These are phyloP conservation scores for Arothron firmamentum DNA, from an alignment of 2,113 vertebrate genomes.

Conservation along the genomic window DNA sequence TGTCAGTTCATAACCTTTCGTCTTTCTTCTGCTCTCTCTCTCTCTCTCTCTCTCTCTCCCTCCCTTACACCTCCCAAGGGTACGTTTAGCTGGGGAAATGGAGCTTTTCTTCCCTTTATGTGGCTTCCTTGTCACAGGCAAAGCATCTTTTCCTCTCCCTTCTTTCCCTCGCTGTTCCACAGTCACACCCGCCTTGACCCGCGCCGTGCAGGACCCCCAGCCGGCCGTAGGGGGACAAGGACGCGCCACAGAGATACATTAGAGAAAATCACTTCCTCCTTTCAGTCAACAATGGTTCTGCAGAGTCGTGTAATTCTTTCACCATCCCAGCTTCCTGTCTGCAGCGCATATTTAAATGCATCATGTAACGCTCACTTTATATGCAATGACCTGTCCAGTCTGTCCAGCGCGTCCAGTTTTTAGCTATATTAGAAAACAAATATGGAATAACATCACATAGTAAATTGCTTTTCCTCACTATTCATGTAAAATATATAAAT, in stretches of 20 bases:
- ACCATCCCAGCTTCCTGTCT: slow-evolving; percentile 38
- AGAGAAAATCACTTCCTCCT: slow-evolving; percentile 67
- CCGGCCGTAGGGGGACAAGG: slow-evolving; percentile 61
- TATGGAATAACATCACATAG: too few species aligned
- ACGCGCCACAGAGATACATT: slow-evolving; percentile 70
- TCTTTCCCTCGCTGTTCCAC: slow-evolving; percentile 22
- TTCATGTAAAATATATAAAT: neutral
- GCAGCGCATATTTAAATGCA: slow-evolving; percentile 39
- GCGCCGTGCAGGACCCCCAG: slow-evolving; percentile 50
- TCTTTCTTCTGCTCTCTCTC: slow-evolving; percentile 33
- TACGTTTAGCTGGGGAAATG: slow-evolving; percentile 67
- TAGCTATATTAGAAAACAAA: neutral
- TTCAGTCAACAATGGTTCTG: slow-evolving; percentile 52
- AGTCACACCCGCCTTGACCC: slow-evolving; percentile 52
- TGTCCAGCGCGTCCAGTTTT: neutral
- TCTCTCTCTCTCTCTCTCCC: slow-evolving; percentile 27
- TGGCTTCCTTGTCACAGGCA: slow-evolving; percentile 62
- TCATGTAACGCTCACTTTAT: slow-evolving; percentile 29
- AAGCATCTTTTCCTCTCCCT: slow-evolving; percentile 31
- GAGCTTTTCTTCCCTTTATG: slow-evolving; percentile 71
- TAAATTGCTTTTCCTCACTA: neutral
- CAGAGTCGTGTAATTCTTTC: slow-evolving; percentile 61
- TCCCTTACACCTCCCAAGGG: slow-evolving; percentile 67
- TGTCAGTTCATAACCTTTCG: slow-evolving; percentile 68
- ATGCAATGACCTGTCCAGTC: slow-evolving; percentile 18